Evolutionary conservation across 2,888 invertebrate genomes (phyloP).

Genomic region (Drosophila eohydei): DNA sequence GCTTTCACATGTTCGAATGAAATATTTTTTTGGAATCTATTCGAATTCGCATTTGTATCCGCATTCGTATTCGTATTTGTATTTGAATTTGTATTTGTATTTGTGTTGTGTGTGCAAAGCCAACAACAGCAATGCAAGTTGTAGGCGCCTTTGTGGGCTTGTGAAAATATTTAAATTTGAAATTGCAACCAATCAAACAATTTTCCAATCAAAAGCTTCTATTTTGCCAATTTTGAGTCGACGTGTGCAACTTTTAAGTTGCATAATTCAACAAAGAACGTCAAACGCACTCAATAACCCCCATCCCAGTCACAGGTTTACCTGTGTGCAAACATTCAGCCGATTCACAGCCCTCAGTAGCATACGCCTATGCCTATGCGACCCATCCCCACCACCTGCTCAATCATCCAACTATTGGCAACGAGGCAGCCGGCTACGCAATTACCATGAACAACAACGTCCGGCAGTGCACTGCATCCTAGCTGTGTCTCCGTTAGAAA

Average conservation of each 20-base stretch:
- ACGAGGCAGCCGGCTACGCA: conserved; percentile 60
- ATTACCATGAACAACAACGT: conserved; percentile 81
- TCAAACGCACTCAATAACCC: conserved; percentile 37
- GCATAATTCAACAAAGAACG: conserved; percentile 79
- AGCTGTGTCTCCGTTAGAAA: conserved; percentile 57
- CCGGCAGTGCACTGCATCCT: conserved; percentile 28
- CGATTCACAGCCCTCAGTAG: conserved; percentile 17
- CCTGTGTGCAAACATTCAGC: conserved; percentile 58
- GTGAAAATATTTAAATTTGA: conserved; percentile 79
- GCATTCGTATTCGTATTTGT: conserved; percentile 4
- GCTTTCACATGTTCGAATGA: conserved; percentile 73
- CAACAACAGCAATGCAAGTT: conserved; percentile 15
- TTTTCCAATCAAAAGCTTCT: conserved; percentile 79
- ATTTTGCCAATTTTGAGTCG: conserved; percentile 72
- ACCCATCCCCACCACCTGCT: background rate
- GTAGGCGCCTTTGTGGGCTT: conserved; percentile 58
- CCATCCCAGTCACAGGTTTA: conserved; percentile 36
- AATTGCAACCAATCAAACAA: conserved; percentile 81
- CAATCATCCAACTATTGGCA: conserved; percentile 19
- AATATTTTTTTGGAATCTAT: conserved; percentile 45
- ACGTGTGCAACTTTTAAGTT: conserved; percentile 77
- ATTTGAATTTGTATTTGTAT: conserved; percentile 7
- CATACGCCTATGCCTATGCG: background rate
- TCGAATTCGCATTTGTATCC: conserved; percentile 8
- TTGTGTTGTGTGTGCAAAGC: conserved; percentile 22